Conservation (phyloP, 2,797 vertebrate genomes). For the Myotis findleyi region DNA sequence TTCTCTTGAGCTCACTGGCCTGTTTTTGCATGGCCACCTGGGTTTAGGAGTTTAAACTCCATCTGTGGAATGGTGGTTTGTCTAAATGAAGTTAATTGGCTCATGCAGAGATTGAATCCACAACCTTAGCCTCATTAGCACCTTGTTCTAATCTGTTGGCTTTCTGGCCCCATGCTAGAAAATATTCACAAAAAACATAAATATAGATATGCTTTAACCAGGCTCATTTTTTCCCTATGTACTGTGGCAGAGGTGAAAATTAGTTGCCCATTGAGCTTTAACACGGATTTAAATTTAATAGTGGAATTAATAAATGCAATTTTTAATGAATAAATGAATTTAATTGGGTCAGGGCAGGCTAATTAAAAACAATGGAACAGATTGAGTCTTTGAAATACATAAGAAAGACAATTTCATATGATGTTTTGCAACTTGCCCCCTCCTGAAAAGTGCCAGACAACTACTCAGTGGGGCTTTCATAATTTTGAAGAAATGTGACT, state of each 20-base stretch:
- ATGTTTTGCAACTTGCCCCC: conserved; percentile 1
- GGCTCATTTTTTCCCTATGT: background rate
- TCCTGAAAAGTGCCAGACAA: conserved; percentile 37
- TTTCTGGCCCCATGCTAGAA: background rate
- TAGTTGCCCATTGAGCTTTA: conserved; percentile 32
- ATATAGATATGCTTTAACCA: background rate
- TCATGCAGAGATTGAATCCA: conserved; percentile 29
- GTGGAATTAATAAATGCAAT: conserved; percentile 27
- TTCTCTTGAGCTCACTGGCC: background rate
- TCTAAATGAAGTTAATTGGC: conserved; percentile 56
- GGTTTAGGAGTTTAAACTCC: conserved; percentile 33
- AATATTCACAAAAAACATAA: conserved; percentile 19
- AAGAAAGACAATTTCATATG: conserved; percentile 40
- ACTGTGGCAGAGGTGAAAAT: conserved; percentile 53
- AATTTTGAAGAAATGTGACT: conserved; percentile 44
- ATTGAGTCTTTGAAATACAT: conserved; percentile 20
- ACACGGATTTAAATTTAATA: conserved; percentile 48
- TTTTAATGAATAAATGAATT: conserved; percentile 55
- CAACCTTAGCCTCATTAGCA: conserved; percentile 55
- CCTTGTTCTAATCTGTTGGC: conserved; percentile 14
- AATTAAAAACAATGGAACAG: conserved; percentile 57
- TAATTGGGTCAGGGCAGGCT: conserved; percentile 47
- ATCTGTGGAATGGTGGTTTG: conserved; percentile 47
- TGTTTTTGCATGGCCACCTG: conserved; percentile 23
- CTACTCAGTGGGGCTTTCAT: background rate